Conservation (phyloP, 2,113 vertebrate species). For the Psophia crepitans region DNA sequence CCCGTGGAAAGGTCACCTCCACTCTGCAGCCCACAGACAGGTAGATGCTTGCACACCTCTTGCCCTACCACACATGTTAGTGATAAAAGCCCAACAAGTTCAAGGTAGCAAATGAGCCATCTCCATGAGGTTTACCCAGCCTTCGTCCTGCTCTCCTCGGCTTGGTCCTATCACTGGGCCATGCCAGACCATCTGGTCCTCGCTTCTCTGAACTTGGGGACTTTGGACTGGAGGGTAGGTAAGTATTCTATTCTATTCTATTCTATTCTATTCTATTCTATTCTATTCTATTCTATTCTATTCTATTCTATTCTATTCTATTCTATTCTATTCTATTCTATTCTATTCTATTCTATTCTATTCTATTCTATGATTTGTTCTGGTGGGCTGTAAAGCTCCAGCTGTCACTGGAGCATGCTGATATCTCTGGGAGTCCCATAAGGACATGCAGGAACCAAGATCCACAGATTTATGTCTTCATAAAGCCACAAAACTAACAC, state of each 20-base stretch:
- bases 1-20: background rate
- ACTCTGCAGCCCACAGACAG: background rate
- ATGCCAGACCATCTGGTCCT: background rate
- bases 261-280: too few species aligned
- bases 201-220: background rate
- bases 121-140: background rate
- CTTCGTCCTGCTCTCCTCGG: fast-evolving
- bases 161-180: background rate
- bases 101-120: background rate
- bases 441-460: background rate
- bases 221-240: background rate
- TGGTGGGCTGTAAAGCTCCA: background rate
- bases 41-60: background rate
- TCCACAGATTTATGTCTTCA: background rate
- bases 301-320: too few species aligned
- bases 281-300: too few species aligned
- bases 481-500: background rate
- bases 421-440: background rate
- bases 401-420: background rate
- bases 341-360: too few species aligned
- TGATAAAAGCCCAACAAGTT: background rate
- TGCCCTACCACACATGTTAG: background rate
- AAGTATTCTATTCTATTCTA: too few species aligned
- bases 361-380: background rate
- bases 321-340: too few species aligned